These are phyloP conservation scores for Drosophila arawakana DNA, from an alignment of 1,140 invertebrate genomes.

Conservation along the genomic window DNA sequence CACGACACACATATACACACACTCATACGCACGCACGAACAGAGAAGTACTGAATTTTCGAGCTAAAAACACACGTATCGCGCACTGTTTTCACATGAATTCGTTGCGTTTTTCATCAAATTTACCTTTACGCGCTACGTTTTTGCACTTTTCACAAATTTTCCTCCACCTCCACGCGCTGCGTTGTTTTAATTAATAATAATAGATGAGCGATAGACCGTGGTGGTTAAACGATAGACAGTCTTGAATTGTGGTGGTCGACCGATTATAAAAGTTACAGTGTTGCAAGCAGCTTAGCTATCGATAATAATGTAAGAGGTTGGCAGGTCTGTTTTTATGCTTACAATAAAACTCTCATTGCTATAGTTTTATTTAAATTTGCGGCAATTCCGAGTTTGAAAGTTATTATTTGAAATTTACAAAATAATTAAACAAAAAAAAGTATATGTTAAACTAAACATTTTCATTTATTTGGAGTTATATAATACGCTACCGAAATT, in stretches of 20 bases:
- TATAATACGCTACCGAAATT: too few species aligned
- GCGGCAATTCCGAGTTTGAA: not conserved
- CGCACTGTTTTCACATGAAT: conserved; percentile 45
- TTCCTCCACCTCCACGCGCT: conserved; percentile 54
- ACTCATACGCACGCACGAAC: conserved; percentile 38
- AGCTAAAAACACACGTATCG: conserved; percentile 30
- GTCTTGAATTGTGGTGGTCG: conserved; percentile 10
- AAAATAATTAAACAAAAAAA: too few species aligned
- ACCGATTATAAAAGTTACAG: conserved; percentile 7
- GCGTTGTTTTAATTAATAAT: conserved; percentile 59
- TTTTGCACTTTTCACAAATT: conserved; percentile 53
- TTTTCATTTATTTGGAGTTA: too few species aligned
- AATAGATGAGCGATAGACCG: conserved; percentile 49
- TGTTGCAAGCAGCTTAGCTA: not conserved
- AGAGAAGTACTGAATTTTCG: conserved; percentile 45
- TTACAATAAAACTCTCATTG: conserved; percentile 4
- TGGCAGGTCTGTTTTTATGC: not conserved
- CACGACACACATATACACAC: conserved; percentile 41
- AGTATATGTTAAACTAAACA: too few species aligned
- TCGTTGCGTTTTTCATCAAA: conserved; percentile 56
- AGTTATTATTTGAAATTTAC: not conserved
- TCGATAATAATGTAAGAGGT: not conserved
- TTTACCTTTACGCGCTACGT: conserved; percentile 62
- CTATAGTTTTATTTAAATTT: not conserved
- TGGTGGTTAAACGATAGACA: conserved; percentile 44